A percentile compares a stretch with the other conserved stretches of the same genome.
Conservation (phyloP, 2,888 invertebrate species). For the Ommatoiulus sabulosus region DNA sequence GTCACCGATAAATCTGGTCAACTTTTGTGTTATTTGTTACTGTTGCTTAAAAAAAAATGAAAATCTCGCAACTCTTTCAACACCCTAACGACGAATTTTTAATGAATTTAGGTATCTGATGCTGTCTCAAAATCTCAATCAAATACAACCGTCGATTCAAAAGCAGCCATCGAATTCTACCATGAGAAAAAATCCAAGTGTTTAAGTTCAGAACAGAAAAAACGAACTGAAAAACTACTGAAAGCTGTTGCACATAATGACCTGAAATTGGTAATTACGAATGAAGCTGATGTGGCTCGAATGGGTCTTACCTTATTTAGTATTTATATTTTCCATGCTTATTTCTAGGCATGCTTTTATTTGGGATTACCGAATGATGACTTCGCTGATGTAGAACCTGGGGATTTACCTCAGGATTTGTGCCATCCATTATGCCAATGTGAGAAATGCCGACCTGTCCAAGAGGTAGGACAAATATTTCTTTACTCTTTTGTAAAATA, state of each 20-base stretch:
- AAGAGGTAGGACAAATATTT: slow-evolving; percentile 48
- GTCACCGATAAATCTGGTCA: not conserved
- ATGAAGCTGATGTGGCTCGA: too few species aligned
- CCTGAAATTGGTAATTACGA: slow-evolving; percentile 33
- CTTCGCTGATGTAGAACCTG: slow-evolving; percentile 3
- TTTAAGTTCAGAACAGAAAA: slow-evolving; percentile 21
- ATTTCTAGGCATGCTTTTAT: slow-evolving; percentile 49
- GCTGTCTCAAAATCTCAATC: not conserved
- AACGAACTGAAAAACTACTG: slow-evolving; percentile 41
- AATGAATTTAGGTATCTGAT: not conserved
- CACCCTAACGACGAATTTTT: not conserved
- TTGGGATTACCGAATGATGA: slow-evolving; percentile 49
- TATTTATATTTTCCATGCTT: not conserved
- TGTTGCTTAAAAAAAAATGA: not conserved
- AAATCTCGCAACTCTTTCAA: not conserved
- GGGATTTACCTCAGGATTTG: slow-evolving; percentile 31
- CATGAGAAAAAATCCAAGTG: not conserved
- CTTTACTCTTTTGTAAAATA: slow-evolving; percentile 10
- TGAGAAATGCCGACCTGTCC: slow-evolving; percentile 49
- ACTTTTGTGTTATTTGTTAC: not conserved
- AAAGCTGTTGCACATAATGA: slow-evolving; percentile 51
- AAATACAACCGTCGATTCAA: not conserved
- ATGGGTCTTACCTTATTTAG: not conserved
- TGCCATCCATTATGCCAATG: slow-evolving; percentile 53
- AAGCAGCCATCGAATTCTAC: not conserved